phyloP scores from a whole-genome alignment of 2,888 invertebrate species.

The Pharmacophagus antenor region DNA sequence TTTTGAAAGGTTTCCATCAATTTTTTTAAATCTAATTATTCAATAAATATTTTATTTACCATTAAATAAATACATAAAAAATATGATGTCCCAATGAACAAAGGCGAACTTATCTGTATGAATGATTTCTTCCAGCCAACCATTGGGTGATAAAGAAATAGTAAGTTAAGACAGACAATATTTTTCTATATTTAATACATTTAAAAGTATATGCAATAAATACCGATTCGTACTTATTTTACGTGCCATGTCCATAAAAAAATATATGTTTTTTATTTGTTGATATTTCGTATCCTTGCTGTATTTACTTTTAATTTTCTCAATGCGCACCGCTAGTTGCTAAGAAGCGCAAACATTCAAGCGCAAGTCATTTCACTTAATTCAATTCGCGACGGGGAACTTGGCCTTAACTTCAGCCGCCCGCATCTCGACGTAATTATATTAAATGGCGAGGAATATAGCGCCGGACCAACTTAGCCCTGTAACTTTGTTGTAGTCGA shows the following conservation, averaged over 20 bases:
- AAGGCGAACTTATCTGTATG: no score
- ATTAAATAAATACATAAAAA: no score
- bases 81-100: no score
- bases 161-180: no score
- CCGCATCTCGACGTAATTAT: constrained; percentile 8
- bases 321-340: background rate
- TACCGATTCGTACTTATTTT: no score
- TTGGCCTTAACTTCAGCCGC: background rate
- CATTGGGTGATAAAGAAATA: no score
- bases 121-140: no score
- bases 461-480: background rate
- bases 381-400: constrained; percentile 7
- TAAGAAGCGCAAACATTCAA: background rate
- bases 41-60: no score
- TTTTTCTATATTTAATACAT: no score
- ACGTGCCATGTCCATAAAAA: background rate
- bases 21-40: no score
- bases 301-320: background rate
- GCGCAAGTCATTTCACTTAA: constrained; percentile 17
- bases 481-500: background rate
- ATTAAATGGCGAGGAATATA: background rate
- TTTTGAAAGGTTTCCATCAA: no score
- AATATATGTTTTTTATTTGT: background rate
- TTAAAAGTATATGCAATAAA: no score
- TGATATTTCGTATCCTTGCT: background rate